phyloP scores from a whole-genome alignment of 2,888 invertebrate species.

The Phyllotreta striolata region DNA sequence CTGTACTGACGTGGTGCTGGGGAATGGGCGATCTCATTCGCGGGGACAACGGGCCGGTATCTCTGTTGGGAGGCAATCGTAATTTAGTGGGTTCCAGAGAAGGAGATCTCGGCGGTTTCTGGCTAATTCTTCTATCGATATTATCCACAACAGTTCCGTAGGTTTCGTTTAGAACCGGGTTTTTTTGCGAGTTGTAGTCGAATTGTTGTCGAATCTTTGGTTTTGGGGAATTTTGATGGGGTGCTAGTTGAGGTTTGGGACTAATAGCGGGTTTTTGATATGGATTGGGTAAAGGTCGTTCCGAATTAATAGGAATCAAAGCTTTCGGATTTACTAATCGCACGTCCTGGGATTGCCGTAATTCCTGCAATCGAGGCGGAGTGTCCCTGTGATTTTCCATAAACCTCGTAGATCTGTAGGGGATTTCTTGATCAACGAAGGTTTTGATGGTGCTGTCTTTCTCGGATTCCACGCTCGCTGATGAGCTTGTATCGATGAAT shows the following conservation, averaged over 20 bases:
- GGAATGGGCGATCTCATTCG: constrained; percentile 59
- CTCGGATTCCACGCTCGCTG: constrained; percentile 57
- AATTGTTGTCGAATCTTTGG: constrained; percentile 10
- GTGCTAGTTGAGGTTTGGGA: constrained; percentile 36
- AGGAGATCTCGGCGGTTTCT: constrained; percentile 51
- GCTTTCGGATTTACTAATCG: constrained; percentile 59
- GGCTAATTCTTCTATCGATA: constrained; percentile 37
- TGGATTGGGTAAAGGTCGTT: constrained; percentile 58
- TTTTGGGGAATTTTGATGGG: constrained; percentile 1
- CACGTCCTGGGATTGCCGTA: constrained; percentile 50
- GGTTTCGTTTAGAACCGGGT: constrained; percentile 48
- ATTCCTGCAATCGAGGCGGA: constrained; percentile 55
- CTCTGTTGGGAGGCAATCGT: constrained; percentile 56
- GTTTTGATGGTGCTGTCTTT: constrained; percentile 39
- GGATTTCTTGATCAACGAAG: constrained; percentile 28
- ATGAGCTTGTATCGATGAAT: constrained; percentile 58
- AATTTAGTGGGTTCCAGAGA: constrained; percentile 57
- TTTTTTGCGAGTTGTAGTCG: constrained; percentile 36
- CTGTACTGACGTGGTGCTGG: constrained; percentile 55
- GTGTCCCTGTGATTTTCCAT: constrained; percentile 46
- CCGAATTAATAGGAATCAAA: constrained; percentile 57
- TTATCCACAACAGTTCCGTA: constrained; percentile 57
- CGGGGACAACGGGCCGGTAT: constrained; percentile 56
- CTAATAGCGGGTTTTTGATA: constrained; percentile 46
- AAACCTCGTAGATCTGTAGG: constrained; percentile 34